Evolutionary conservation across 2,797 vertebrate species (phyloP).

Genomic region (Pteronotus mesoamericanus): DNA sequence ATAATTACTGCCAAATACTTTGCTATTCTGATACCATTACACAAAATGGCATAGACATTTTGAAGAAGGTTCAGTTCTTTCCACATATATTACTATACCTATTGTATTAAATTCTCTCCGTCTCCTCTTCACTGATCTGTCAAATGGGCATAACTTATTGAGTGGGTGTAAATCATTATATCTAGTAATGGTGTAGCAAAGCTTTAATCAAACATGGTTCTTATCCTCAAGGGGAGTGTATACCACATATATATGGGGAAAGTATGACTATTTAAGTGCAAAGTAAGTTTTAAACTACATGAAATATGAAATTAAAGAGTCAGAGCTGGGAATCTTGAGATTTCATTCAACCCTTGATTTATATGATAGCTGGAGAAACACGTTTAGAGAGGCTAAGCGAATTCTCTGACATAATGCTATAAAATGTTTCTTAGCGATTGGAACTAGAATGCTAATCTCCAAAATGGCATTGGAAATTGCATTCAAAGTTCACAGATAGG

Average conservation of each 20-base stretch:
- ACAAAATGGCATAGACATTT: neutral
- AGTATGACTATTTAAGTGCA: neutral
- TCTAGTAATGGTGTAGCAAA: neutral
- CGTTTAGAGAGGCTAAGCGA: neutral
- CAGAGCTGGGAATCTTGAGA: constrained; percentile 8
- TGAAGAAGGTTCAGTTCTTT: neutral
- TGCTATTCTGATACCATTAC: neutral
- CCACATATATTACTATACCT: neutral
- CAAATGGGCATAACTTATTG: neutral
- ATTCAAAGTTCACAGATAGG: neutral
- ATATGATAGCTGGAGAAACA: neutral
- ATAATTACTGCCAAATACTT: neutral
- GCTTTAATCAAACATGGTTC: neutral
- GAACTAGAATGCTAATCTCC: neutral
- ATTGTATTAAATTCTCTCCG: neutral
- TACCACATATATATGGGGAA: neutral
- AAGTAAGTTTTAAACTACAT: neutral
- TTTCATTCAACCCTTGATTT: neutral
- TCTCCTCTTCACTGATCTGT: neutral
- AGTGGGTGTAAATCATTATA: neutral
- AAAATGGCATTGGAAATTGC: neutral
- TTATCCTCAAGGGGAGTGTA: neutral
- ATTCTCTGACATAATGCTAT: neutral
- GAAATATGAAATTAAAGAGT: neutral
- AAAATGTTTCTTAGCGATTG: neutral